Base-by-base conservation (phyloP, 2,797 vertebrate genomes). In the Tragelaphus oryx region DNA sequence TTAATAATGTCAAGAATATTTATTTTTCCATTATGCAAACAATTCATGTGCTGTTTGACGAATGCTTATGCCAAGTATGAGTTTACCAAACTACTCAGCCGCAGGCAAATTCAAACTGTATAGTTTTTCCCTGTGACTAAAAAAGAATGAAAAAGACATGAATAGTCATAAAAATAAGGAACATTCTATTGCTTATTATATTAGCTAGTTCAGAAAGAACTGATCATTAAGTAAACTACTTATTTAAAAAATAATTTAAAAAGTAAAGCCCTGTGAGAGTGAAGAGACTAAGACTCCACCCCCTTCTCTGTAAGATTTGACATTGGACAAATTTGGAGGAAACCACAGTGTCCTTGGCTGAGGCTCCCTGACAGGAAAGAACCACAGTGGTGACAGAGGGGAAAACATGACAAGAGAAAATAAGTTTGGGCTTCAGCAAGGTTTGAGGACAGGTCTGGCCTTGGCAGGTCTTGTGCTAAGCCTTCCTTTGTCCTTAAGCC, bases 111-210 rank as follows among this genome's bases (percentile, higher is more conserved):
- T 89, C 52, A 96, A 89, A 81, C 30, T 41, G 30, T 92, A 33
- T 2, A 78, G 41, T 9, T 52, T 94, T 92, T 96, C 44, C 50
- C 30, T 85, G 5, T 93, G 57, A 82, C 18, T 95, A 30, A 92
- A 79, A 93, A 91, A 75, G 71, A 89, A 94, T 91, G 37, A 93
- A 89, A 95, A 89, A 62, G 30, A 89, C 94, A 93, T 81, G 14
- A 17, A 71, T 71, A 60, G 44, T 89, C 48, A 91, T 93, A 74
- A 91, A 74, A 91, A 74, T 48, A 93, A 84, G 11, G 10, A 84
- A 76, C 10, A 87, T 60, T 85, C 22, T 14, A 55, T 46, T 87
- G n/a, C 12, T 71, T 75, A n/a, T 80, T 85, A 24, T 57, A 50
- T 79, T 87, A 76, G 17, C 79, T 94, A 57, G 50, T 68, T 91